A percentile compares a stretch with the other conserved stretches of the same genome.
These are phyloP conservation scores for Pollenia angustigena DNA, from an alignment of 2,888 invertebrate genomes.

Conservation along the genomic window DNA sequence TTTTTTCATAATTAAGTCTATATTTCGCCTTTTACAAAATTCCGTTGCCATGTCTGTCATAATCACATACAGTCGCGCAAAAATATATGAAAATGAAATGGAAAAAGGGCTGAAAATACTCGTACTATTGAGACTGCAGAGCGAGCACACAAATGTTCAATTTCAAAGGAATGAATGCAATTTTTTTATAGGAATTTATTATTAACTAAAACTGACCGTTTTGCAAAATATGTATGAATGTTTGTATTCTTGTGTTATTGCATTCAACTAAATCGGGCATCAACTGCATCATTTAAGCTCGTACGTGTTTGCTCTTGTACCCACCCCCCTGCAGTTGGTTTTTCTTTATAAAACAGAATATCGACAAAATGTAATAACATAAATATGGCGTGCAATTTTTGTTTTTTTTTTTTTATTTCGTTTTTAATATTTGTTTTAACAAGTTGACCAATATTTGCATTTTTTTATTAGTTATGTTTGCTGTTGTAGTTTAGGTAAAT, in stretches of 20 bases:
- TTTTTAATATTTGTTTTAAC: slow-evolving; percentile 4
- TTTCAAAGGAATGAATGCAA: neutral
- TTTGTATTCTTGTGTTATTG: neutral
- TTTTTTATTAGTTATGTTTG: slow-evolving; percentile 7
- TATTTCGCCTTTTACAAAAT: neutral
- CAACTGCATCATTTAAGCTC: slow-evolving; percentile 11
- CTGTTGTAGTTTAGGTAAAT: slow-evolving; percentile 8
- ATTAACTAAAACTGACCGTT: neutral
- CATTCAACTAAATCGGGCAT: slow-evolving; percentile 6
- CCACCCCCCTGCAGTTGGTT: neutral
- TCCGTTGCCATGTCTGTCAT: neutral
- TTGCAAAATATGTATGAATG: neutral
- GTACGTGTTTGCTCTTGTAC: neutral
- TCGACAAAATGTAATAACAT: slow-evolving; percentile 44
- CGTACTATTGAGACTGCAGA: neutral
- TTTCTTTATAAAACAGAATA: slow-evolving; percentile 21
- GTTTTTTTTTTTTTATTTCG: neutral
- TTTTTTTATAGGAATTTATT: neutral
- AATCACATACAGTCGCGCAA: neutral
- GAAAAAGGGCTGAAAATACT: neutral
- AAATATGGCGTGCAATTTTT: slow-evolving; percentile 31
- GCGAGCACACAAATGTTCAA: neutral
- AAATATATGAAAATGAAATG: neutral
- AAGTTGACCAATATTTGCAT: slow-evolving; percentile 38
- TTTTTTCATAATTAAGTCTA: neutral